Evolutionary conservation across 2,888 invertebrate genomes (phyloP).

Genomic region (Lepetodrilus schrolli): DNA sequence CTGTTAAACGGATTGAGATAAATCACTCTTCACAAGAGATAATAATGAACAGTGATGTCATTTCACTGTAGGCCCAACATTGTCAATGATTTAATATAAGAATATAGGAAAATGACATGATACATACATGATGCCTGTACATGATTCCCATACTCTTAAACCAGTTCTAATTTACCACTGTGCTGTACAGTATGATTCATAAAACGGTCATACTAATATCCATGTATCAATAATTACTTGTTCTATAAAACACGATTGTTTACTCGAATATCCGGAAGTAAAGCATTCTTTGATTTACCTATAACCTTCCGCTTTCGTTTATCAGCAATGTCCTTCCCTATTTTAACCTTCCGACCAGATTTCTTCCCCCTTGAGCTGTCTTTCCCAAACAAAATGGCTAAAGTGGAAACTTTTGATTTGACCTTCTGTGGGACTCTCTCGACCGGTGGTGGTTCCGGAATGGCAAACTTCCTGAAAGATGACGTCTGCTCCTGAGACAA

Average conservation of each 20-base stretch:
- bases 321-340: neutral
- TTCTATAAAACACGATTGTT: constrained; percentile 2
- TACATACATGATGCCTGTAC: too few species aligned
- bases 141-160: too few species aligned
- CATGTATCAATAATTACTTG: neutral
- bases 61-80: too few species aligned
- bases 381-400: constrained; percentile 62
- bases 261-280: constrained; percentile 11
- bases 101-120: too few species aligned
- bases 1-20: too few species aligned
- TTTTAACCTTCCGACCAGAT: constrained; percentile 33
- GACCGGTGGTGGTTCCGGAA: constrained; percentile 43
- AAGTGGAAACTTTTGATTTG: constrained; percentile 51
- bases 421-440: constrained; percentile 30
- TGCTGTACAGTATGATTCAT: too few species aligned
- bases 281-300: neutral
- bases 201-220: neutral
- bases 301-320: neutral
- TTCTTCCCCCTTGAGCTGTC: constrained; percentile 40
- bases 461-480: constrained; percentile 61
- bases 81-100: too few species aligned
- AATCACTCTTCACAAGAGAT: too few species aligned
- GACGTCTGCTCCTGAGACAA: constrained; percentile 57
- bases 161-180: too few species aligned
- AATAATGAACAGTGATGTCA: too few species aligned